A percentile compares a stretch with the other conserved stretches of the same genome.
Evolutionary conservation across 2,113 vertebrate species (phyloP).

Genomic region (Dolichotis patagonum): DNA sequence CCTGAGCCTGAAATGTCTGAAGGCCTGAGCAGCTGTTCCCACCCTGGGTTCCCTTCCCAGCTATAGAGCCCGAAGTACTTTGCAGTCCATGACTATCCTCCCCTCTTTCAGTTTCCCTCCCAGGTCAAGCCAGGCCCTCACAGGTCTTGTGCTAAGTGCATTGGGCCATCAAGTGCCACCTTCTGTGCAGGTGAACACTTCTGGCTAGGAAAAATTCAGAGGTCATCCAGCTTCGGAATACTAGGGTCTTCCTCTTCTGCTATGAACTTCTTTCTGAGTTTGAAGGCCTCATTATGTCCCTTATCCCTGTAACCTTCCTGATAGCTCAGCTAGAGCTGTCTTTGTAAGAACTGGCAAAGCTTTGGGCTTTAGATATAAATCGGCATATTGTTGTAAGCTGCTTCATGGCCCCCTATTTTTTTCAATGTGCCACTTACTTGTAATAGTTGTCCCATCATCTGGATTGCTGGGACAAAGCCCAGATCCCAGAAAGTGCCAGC

Average conservation of each 20-base stretch:
- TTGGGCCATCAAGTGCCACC: background rate
- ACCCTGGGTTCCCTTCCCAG: background rate
- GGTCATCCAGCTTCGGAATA: background rate
- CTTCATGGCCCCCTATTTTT: background rate
- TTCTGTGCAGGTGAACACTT: slow-evolving; percentile 1
- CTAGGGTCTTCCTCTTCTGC: background rate
- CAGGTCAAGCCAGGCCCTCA: background rate
- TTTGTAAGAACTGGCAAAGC: background rate
- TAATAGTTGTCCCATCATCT: slow-evolving; percentile 65
- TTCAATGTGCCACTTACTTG: slow-evolving; percentile 59
- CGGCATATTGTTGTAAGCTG: background rate
- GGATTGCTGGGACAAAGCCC: slow-evolving; percentile 58
- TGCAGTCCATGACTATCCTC: background rate
- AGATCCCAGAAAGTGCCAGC: slow-evolving; percentile 47
- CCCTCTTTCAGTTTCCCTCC: background rate
- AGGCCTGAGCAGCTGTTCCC: background rate
- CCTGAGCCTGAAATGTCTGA: background rate
- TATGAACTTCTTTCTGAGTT: background rate
- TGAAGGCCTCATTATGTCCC: background rate
- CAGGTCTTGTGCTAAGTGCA: background rate
- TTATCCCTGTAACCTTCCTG: background rate
- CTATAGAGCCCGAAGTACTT: background rate
- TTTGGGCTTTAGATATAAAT: slow-evolving; percentile 39
- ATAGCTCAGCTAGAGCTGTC: background rate
- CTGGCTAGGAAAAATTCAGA: background rate